Conservation (phyloP, 2,113 vertebrate species). For the Python bivittatus region DNA sequence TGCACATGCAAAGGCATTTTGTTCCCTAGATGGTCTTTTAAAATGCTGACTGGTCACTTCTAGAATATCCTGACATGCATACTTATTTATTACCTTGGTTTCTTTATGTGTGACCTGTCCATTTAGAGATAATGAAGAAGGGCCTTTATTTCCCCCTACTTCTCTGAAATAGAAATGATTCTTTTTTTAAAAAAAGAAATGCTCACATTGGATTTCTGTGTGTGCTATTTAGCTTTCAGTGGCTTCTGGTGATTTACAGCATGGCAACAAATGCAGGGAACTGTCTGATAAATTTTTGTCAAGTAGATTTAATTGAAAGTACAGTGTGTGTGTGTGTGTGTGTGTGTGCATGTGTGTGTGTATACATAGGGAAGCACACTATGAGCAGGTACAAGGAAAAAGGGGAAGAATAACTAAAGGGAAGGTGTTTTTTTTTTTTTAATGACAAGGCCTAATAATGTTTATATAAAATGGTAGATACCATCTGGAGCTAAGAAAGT, state of each 20-base stretch:
- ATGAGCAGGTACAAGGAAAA: neutral
- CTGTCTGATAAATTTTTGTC: neutral
- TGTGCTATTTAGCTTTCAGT: neutral
- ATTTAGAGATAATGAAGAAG: neutral
- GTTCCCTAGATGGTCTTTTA: neutral
- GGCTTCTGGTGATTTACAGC: neutral
- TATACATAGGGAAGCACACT: neutral
- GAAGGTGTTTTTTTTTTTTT: neutral
- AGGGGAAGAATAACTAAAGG: neutral
- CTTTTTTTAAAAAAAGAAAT: neutral
- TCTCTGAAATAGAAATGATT: neutral
- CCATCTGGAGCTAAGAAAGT: neutral
- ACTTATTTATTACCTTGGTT: neutral
- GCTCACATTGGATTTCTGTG: neutral
- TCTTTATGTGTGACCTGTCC: neutral
- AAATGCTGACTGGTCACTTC: neutral
- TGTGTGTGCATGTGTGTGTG: too few relatives aligned
- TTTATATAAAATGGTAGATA: neutral
- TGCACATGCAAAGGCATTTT: neutral
- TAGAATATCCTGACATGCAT: neutral
- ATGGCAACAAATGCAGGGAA: neutral
- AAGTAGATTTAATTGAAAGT: neutral
- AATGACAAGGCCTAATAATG: neutral
- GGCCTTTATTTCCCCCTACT: neutral
- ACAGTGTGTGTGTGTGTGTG: neutral